Conservation (phyloP, 2,888 invertebrate species). For the Ischnus inquisitorius region DNA sequence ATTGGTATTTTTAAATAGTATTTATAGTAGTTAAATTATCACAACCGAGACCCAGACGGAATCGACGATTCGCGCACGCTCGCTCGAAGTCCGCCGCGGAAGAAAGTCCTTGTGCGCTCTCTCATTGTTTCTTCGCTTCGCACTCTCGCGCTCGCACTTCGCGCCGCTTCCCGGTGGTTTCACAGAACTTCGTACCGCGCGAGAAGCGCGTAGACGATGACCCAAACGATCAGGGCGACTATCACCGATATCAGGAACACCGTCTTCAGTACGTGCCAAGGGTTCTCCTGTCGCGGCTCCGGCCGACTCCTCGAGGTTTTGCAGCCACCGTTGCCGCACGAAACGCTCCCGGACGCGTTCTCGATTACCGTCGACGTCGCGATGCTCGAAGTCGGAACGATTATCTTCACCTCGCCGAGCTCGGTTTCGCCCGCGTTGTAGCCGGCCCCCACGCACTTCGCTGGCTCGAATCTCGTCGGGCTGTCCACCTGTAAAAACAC, state of each 20-base stretch:
- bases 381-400: slow-evolving; percentile 71
- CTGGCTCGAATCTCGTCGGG: slow-evolving; percentile 79
- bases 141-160: background rate
- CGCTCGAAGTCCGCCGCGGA: background rate
- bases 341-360: slow-evolving; percentile 65
- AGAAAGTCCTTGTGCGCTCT: background rate
- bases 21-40: slow-evolving; percentile 13
- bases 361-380: slow-evolving; percentile 73
- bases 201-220: slow-evolving; percentile 84
- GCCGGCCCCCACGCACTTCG: slow-evolving; percentile 72
- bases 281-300: slow-evolving; percentile 83
- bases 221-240: slow-evolving; percentile 86
- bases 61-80: background rate
- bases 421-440: slow-evolving; percentile 80
- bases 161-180: slow-evolving; percentile 53
- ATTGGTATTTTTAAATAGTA: slow-evolving; percentile 7
- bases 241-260: slow-evolving; percentile 85
- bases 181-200: slow-evolving; percentile 79
- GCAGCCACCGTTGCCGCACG: slow-evolving; percentile 79
- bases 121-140: background rate
- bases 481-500: slow-evolving; percentile 86
- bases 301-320: slow-evolving; percentile 71
- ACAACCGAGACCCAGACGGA: slow-evolving; percentile 17
- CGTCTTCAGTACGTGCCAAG: slow-evolving; percentile 87
- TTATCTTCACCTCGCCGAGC: slow-evolving; percentile 79